Evolutionary conservation across 2,888 invertebrate species (phyloP).

Genomic region (Odontocerum albicorne): DNA sequence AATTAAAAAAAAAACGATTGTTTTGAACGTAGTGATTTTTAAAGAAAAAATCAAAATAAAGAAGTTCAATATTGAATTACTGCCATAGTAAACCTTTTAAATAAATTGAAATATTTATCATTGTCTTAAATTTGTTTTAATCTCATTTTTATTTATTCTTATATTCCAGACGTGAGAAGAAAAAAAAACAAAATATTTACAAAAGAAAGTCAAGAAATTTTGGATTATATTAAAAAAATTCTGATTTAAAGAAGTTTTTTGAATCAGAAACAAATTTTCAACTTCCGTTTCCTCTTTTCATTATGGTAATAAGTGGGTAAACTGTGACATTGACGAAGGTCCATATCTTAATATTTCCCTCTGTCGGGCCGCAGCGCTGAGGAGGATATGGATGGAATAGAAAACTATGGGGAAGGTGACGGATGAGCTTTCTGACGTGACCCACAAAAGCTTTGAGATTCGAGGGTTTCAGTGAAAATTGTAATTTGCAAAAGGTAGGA

Average conservation of each 20-base stretch:
- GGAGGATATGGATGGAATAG: constrained; percentile 8
- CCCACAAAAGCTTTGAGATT: neutral
- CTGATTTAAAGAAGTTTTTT: constrained; percentile 13
- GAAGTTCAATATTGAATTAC: too few relatives aligned
- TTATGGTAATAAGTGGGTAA: constrained; percentile 31
- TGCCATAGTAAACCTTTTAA: too few relatives aligned
- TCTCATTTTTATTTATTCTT: too few relatives aligned
- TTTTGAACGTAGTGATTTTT: too few relatives aligned
- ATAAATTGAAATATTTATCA: too few relatives aligned
- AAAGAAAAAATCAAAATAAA: too few relatives aligned
- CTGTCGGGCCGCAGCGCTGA: constrained; percentile 1
- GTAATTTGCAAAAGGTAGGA: neutral
- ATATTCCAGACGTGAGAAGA: too few relatives aligned
- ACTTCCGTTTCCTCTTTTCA: constrained; percentile 30
- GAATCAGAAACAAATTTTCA: constrained; percentile 30
- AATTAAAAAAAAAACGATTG: too few relatives aligned
- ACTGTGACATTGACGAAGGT: constrained; percentile 36
- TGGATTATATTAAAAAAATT: too few relatives aligned
- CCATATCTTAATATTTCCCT: constrained; percentile 18
- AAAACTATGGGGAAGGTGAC: constrained; percentile 23
- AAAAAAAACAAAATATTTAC: too few relatives aligned
- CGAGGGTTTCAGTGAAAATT: neutral
- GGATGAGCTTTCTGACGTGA: constrained; percentile 28
- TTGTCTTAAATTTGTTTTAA: too few relatives aligned
- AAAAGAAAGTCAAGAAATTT: too few relatives aligned